These are phyloP conservation scores for Caiman crocodilus DNA, from an alignment of 2,797 vertebrate species.

Conservation along the genomic window DNA sequence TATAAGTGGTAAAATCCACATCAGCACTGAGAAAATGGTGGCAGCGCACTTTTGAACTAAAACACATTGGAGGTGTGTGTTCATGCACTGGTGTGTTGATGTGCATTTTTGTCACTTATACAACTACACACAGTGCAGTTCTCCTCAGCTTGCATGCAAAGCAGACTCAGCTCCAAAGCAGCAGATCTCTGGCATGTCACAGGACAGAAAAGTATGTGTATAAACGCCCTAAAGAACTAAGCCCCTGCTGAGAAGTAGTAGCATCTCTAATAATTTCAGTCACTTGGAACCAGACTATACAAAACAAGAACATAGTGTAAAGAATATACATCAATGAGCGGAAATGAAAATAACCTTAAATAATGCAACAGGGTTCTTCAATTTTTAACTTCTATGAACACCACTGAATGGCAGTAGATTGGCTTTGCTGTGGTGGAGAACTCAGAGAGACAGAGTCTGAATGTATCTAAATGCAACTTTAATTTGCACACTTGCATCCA, in stretches of 20 bases:
- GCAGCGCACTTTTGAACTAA: no score
- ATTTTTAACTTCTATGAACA: constrained; percentile 71
- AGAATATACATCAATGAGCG: constrained; percentile 33
- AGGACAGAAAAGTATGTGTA: no score
- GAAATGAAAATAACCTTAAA: constrained; percentile 48
- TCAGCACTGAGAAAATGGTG: no score
- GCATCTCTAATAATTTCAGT: background rate
- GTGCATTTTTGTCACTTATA: no score
- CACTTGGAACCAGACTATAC: constrained; percentile 6
- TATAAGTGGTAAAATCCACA: no score
- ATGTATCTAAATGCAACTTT: constrained; percentile 67
- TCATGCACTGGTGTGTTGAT: no score
- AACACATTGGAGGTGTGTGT: no score
- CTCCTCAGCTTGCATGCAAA: no score
- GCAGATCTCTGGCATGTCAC: no score
- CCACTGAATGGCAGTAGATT: constrained; percentile 65
- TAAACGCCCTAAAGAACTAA: no score
- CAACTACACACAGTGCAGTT: no score
- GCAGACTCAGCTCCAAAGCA: no score
- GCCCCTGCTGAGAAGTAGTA: background rate
- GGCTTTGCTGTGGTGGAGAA: constrained; percentile 52
- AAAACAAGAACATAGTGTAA: background rate
- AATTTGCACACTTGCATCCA: constrained; percentile 71
- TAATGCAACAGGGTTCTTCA: constrained; percentile 61
- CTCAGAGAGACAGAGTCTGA: constrained; percentile 18